Evolutionary conservation across 2,797 vertebrate genomes (phyloP).

Genomic region (Gymnoscopelus microlampas): DNA sequence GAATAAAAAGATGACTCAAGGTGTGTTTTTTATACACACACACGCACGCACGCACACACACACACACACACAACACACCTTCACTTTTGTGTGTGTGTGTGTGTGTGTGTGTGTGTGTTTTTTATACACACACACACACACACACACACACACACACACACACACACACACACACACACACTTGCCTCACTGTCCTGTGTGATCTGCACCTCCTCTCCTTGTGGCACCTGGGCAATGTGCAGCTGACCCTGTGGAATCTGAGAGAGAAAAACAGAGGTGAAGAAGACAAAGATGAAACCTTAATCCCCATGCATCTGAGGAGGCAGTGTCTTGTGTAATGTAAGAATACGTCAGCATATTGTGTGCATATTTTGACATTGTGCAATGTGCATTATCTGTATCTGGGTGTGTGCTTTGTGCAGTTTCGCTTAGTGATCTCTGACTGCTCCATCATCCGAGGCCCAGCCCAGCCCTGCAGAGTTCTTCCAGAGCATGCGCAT

Average conservation of each 20-base stretch:
- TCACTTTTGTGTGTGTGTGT: too few relatives aligned
- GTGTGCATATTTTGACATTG: neutral
- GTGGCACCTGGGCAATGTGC: slow-evolving; percentile 98
- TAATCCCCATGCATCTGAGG: neutral
- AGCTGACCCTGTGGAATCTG: slow-evolving; percentile 97
- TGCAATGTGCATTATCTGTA: neutral
- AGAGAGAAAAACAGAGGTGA: slow-evolving; percentile 57
- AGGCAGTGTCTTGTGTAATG: neutral
- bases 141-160: neutral
- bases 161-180: slow-evolving; percentile 17
- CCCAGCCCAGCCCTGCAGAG: slow-evolving; percentile 8
- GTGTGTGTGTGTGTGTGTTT: too few relatives aligned
- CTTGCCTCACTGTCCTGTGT: slow-evolving; percentile 98
- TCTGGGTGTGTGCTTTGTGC: neutral
- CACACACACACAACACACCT: neutral
- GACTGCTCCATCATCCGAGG: neutral
- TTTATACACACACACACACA: neutral
- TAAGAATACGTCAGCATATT: neutral
- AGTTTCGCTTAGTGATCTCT: slow-evolving; percentile 9
- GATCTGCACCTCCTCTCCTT: slow-evolving; percentile 99
- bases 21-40: neutral
- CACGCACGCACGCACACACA: neutral
- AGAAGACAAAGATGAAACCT: slow-evolving; percentile 5
- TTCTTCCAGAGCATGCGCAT: slow-evolving; percentile 21
- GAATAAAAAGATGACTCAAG: neutral